Base-by-base conservation (phyloP, 2,888 invertebrate genomes). In the Trichacis sp. region DNA sequence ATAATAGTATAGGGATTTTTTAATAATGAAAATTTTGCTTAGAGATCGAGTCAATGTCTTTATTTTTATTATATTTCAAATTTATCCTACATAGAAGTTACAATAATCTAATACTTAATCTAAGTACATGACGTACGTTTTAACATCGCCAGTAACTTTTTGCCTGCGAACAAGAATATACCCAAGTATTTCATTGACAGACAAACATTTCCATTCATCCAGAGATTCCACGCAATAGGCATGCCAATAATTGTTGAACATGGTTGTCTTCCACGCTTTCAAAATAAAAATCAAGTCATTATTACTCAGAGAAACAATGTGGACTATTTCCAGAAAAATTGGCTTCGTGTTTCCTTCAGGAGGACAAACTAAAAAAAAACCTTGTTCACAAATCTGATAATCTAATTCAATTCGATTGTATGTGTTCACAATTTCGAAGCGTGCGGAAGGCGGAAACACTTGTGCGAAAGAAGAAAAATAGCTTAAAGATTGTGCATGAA, bases 181-280 rank as follows among this genome's bases (percentile, higher is more conserved):
- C 42, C n/a, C 15, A 17, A 42, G 15, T 17, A 42, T 42, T 17
- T 42, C 42, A 14, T 42, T 8, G 9, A 14, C 18, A 18, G 15
- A 42, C 42, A 42, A 42, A 42, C 42, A 42, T 14, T 42, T 42
- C 42, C 42, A 42, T 18, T 42, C n/a, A n/a, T n/a, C 42, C 15
- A 17, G 9, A 9, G 42, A 14, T 42, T 42, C 42, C 9, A 12
- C 18, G 18, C 15, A 42, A 18, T 42, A 18, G 12, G 42, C 3
- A 42, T 42, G 42, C 12, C 6, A 14, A 42, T 42, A 42, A 42
- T 42, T 42, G 42, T 42, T 12, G n/a, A 42, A 42, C 42, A n/a
- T n/a, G n/a, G n/a, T n/a, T n/a, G n/a, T n/a, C n/a, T n/a, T n/a
- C n/a, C n/a, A 14, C 42, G 15, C 18, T 42, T 18, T 14, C 42